Base-by-base conservation (phyloP, 2,797 vertebrate species). In the Myotis findleyi region DNA sequence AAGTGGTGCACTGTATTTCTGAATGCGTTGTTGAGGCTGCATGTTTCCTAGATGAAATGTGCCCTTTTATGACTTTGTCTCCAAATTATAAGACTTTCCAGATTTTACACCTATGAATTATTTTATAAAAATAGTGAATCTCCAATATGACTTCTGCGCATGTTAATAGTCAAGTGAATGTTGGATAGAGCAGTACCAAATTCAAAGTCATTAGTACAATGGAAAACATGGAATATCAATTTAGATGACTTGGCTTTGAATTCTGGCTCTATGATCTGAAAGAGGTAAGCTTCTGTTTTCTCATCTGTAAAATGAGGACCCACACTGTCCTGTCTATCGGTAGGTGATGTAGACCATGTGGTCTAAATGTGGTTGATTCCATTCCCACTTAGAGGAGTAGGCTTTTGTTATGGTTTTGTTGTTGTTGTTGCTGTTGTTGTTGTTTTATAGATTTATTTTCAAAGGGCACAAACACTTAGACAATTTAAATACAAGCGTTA, bases 401-500 rank as follows among this genome's bases (percentile, higher is more conserved):
- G 25, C 47, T 47, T 47, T 47, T 30, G 59, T 6, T 59, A 27
- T 25, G 23, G 23, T 57, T 62, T 62, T 2, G 12, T 47, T 47
- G 47, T 47, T 47, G 10, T 12, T 27, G 57, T 2, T 59, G 41
- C 41, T 57, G 9, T 27, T 21, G 23, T 57, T 62, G 30, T 2
- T 96, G 95, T 95, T 97, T 98, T 97, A 94, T 2, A 79, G 49
- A 64, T 98, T 98, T 98, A 98, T 98, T 98, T 98, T 97, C 95
- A 96, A 98, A 98, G 97, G 97, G 95, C 76, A 98, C 98, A 96
- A 95, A 98, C 83, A 97, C 95, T 97, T 94, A 98, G 87, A 98
- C 98, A 98, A 75, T 96, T 98, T 99, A 98, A 98, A 98, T 98
- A 98, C 84, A 98, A 96, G 72, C 94, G 97, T 97, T 91, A 91